These are phyloP conservation scores for Hippocampus guttulatus DNA, from an alignment of 2,113 vertebrate genomes.

Conservation along the genomic window DNA sequence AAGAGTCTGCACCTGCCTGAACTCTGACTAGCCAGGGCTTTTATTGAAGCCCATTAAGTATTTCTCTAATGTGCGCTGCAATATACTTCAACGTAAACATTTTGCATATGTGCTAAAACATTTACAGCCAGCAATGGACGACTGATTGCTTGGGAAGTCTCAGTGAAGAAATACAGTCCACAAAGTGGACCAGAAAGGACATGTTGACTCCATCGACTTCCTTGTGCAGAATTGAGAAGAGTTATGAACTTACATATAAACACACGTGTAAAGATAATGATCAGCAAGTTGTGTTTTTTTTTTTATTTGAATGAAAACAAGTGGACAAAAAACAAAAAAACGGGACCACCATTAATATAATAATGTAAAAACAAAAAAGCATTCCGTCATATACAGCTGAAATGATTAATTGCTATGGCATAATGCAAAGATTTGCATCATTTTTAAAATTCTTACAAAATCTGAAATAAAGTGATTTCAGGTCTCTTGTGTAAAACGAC, in stretches of 20 bases:
- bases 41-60: constrained; percentile 69
- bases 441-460: too few relatives aligned
- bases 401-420: too few relatives aligned
- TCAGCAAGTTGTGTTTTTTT: background rate
- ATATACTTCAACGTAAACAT: constrained; percentile 62
- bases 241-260: constrained; percentile 37
- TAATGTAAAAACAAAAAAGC: background rate
- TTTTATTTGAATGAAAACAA: background rate
- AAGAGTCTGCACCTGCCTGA: constrained; percentile 72
- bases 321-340: background rate
- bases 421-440: too few relatives aligned
- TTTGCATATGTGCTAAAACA: constrained; percentile 56
- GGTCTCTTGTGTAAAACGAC: too few relatives aligned
- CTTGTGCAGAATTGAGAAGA: constrained; percentile 27
- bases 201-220: constrained; percentile 22
- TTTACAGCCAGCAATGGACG: constrained; percentile 59
- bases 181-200: constrained; percentile 11
- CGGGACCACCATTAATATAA: background rate
- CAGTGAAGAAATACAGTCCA: constrained; percentile 17
- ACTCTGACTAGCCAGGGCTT: constrained; percentile 64
- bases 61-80: constrained; percentile 62
- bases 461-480: too few relatives aligned
- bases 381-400: too few relatives aligned
- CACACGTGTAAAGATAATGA: constrained; percentile 41
- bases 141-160: constrained; percentile 35